Evolutionary conservation across 2,113 vertebrate species (phyloP).

Genomic region (Centrocercus urophasianus): DNA sequence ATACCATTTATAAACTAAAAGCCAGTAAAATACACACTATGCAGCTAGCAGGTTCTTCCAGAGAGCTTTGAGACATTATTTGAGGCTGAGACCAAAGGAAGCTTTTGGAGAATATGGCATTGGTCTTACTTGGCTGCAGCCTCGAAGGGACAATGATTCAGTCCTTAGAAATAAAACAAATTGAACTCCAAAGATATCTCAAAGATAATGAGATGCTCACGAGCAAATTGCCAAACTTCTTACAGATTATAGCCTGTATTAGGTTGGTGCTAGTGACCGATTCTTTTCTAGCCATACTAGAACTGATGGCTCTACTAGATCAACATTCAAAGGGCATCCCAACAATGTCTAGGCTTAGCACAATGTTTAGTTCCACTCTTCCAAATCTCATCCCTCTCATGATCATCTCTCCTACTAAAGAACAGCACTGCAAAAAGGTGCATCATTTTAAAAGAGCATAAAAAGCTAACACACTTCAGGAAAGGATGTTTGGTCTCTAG

Average conservation of each 20-base stretch:
- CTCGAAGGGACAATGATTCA: not conserved
- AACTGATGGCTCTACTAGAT: not conserved
- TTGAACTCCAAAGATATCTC: not conserved
- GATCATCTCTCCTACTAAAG: not conserved
- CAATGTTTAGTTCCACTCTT: not conserved
- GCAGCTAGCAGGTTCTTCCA: not conserved
- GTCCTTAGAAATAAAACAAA: not conserved
- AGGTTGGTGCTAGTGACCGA: not conserved
- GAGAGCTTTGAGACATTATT: not conserved
- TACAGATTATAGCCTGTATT: not conserved
- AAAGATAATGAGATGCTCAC: not conserved
- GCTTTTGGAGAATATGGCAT: not conserved
- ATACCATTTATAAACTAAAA: not conserved
- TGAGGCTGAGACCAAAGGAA: not conserved
- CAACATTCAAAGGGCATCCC: not conserved
- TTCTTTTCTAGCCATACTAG: not conserved
- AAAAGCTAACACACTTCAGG: not conserved
- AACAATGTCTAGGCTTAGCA: not conserved
- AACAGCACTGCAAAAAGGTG: not conserved
- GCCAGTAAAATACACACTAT: not conserved
- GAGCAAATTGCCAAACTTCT: not conserved
- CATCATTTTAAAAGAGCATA: fast-evolving
- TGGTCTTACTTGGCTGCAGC: not conserved
- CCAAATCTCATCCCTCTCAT: not conserved
- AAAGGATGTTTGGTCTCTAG: not conserved